Base-by-base conservation (phyloP, 2,797 vertebrate species). In the Cossypha polioptera region DNA sequence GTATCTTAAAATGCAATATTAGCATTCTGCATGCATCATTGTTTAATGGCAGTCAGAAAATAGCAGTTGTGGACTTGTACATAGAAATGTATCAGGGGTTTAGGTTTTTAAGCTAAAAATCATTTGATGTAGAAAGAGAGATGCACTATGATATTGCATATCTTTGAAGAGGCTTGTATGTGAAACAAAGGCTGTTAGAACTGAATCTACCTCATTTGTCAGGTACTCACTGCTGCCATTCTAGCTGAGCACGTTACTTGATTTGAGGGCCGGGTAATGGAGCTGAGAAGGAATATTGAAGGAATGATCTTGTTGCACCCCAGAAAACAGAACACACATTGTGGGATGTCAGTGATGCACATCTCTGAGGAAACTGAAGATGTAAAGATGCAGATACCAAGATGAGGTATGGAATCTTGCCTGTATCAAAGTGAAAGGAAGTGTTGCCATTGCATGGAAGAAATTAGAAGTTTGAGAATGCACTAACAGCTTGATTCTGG, bases 331-430 rank as follows among this genome's bases (percentile, higher is more conserved):
- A 94, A 68, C 18, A 7, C 19, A 51, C 75, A 90, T 91, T 96
- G 93, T 96, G 62, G 66, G 43, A 58, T 86, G 87, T 75, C 5
- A 0, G 59, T 67, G 82, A 90, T 86, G 89, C 85, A 88, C 61
- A 67, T 74, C 93, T 87, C 77, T 51, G 38, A 51, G 73, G 92
- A 96, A 92, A 95, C 73, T 76, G 48, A 94, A 88, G 94, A 92
- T 91, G 42, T 90, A 86, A 88, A 88, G 92, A 83, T 80, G 58
- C 36, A 92, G 89, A 86, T 55, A 90, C 38, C 62, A 76, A 94
- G 82, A 86, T 63, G 47, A 72, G 76, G 66, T 57, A 83, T 63
- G 94, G 94, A 94, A 91, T 92, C 40, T 88, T 88, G 95, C 51
- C 92, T 21, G 22, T 66, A 75, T 54, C 42, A 21, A 75, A 88